Evolutionary conservation across 2,113 vertebrate genomes (phyloP), one percentile per base, ranked within the genome.

Genomic region (Hemichromis elongatus): DNA sequence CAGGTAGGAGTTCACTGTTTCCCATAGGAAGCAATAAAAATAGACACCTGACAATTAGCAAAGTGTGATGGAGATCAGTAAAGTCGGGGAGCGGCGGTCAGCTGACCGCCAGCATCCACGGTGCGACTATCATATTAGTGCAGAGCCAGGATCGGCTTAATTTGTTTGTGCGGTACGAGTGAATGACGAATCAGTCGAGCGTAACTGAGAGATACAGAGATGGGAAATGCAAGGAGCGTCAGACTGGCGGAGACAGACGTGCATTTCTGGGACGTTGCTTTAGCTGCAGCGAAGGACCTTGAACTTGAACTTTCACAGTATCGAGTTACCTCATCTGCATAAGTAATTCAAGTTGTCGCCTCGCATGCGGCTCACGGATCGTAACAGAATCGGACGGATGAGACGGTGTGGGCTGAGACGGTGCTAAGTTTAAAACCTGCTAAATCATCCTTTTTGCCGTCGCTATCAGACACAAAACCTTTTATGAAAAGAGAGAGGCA

Each of bases 321-420:
- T 90, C 87, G 35, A 79, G 81, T 88, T 78, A 52, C 87, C 85
- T 93, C 82, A 93, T 94, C 91, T 94, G 86, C 91, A 93, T 91
- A 91, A 89, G 93, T 88, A 92, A 94, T 92, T 93, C 66, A 85
- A 92, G 92, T 94, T 92, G 89, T 91, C 26, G 77, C 88, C 55
- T 91, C 66, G 50, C 81, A 79, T 89, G 89, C 85, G 11, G 82
- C 42, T 54, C 77, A 93, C 93, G 45, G 93, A 91, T 93, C 81
- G 90, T 88, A 90, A 94, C 83, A 21, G 12, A 88, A 94, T 92
- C 90, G 79, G 50, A 79, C 7, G 56, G 66, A 85, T 84, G 57
- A 9, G 78, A 79, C 77, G 3, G 53, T 21, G 89, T 84, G 57
- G 83, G 77, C 9, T 21, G 73, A 37, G 56, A 77, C 33, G 52